These are phyloP conservation scores for Cotesia typhae DNA, from an alignment of 1,140 invertebrate genomes.

Conservation along the genomic window DNA sequence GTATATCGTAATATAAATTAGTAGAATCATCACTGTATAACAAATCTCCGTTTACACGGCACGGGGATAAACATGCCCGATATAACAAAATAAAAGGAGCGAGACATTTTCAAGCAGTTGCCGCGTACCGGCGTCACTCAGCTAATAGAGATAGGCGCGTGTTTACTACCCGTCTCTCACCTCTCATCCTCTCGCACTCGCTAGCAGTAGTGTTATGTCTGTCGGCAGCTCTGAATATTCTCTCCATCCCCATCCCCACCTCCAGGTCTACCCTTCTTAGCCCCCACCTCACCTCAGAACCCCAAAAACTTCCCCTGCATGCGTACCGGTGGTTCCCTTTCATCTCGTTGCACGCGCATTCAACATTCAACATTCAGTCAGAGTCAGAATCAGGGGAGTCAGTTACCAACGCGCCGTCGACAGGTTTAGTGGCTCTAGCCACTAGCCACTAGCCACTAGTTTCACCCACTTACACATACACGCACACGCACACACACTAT, in stretches of 20 bases:
- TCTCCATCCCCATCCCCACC: slow-evolving; percentile 40
- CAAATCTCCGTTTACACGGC: slow-evolving; percentile 48
- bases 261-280: slow-evolving; percentile 32
- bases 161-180: slow-evolving; percentile 43
- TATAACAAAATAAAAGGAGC: slow-evolving; percentile 1
- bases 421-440: slow-evolving; percentile 48
- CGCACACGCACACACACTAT: too few relatives aligned
- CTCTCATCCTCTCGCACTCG: too few relatives aligned
- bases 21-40: slow-evolving; percentile 49
- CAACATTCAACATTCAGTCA: slow-evolving; percentile 62
- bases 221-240: slow-evolving; percentile 35
- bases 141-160: slow-evolving; percentile 65
- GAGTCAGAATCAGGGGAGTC: slow-evolving; percentile 49
- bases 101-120: slow-evolving; percentile 37
- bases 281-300: slow-evolving; percentile 31
- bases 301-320: slow-evolving; percentile 63
- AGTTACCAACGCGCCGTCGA: slow-evolving; percentile 64
- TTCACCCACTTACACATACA: neutral
- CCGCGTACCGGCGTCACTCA: slow-evolving; percentile 51
- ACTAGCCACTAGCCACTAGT: slow-evolving; percentile 27
- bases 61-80: slow-evolving; percentile 32
- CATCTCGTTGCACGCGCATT: slow-evolving; percentile 62
- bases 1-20: slow-evolving; percentile 34
- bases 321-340: slow-evolving; percentile 61
- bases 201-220: neutral